These are phyloP conservation scores for Morphnarchus princeps DNA, from an alignment of 2,113 vertebrate genomes.

Conservation along the genomic window DNA sequence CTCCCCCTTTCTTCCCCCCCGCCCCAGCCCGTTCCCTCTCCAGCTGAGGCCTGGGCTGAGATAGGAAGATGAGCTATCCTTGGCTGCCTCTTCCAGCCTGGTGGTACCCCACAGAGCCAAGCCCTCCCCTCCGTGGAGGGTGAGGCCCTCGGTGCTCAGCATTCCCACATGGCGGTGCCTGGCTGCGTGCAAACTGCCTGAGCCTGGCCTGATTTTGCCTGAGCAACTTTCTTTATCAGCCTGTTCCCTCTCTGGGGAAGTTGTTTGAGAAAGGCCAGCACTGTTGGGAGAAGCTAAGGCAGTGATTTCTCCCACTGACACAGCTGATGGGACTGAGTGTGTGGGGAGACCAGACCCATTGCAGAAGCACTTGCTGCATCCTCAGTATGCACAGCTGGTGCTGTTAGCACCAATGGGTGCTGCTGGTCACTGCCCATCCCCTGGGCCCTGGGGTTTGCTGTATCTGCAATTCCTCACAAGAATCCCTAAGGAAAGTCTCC, in stretches of 20 bases:
- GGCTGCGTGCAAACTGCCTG: neutral
- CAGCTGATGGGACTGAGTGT: neutral
- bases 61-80: neutral
- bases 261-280: neutral
- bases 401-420: neutral
- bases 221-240: neutral
- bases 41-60: neutral
- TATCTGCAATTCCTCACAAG: neutral
- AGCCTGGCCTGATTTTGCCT: neutral
- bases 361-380: neutral
- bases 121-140: neutral
- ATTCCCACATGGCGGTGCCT: neutral
- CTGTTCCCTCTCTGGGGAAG: neutral
- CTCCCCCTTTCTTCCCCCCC: neutral
- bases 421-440: neutral
- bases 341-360: neutral
- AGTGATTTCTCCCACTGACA: neutral
- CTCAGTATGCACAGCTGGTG: accelerated
- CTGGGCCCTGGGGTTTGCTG: neutral
- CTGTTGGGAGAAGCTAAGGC: neutral
- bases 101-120: neutral
- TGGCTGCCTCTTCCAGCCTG: neutral
- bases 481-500: neutral
- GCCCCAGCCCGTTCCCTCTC: neutral
- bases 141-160: neutral